Conservation (phyloP, 2,113 vertebrate genomes). For the Microtus richardsoni region DNA sequence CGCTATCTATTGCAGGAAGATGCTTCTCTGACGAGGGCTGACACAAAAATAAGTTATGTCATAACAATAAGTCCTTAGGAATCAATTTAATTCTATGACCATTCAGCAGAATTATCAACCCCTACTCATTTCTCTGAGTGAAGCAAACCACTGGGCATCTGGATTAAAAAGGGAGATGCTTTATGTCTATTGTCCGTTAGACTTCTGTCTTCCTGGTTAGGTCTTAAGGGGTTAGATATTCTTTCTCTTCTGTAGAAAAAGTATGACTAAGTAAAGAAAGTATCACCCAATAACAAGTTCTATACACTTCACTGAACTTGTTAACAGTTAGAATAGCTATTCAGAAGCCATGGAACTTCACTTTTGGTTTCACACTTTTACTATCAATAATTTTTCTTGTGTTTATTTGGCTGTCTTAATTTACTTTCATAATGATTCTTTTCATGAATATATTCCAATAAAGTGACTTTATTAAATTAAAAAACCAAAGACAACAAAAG, state of each 20-base stretch:
- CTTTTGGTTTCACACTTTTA: background rate
- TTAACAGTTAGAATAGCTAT: background rate
- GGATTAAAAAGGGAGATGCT: background rate
- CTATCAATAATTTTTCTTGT: background rate
- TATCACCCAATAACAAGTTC: background rate
- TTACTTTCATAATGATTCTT: background rate
- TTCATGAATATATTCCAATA: background rate
- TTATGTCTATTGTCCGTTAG: background rate
- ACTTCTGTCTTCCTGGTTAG: background rate
- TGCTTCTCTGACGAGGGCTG: background rate
- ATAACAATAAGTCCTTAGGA: background rate
- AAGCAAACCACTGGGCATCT: background rate
- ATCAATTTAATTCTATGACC: background rate
- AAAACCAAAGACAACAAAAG: background rate
- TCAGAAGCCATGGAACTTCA: background rate
- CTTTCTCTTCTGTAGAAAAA: background rate
- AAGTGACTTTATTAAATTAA: background rate
- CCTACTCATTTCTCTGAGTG: background rate
- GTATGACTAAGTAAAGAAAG: background rate
- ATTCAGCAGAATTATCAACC: background rate
- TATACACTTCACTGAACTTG: background rate
- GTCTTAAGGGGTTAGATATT: background rate
- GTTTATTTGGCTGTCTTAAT: background rate
- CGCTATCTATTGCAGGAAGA: background rate
- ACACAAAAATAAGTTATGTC: background rate